phyloP scores from a whole-genome alignment of 2,888 invertebrate species.

The Eupithecia subfuscata region DNA sequence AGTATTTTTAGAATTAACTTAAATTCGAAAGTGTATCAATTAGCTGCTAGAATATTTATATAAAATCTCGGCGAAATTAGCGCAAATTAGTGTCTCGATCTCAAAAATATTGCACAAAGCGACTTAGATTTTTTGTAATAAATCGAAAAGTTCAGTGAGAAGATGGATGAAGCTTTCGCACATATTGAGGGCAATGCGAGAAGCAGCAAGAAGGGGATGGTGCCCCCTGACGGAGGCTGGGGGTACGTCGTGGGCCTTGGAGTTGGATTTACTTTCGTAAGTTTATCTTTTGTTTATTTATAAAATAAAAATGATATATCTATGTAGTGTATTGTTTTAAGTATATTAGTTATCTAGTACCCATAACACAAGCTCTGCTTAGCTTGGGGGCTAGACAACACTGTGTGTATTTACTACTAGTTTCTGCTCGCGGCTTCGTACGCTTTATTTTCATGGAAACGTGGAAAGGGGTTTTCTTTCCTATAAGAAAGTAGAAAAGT shows the following conservation, averaged over 20 bases:
- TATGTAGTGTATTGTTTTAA: too few species aligned
- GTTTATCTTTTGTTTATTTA: conserved; percentile 57
- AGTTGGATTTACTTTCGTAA: conserved; percentile 89
- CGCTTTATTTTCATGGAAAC: too few species aligned
- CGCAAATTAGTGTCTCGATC: not conserved
- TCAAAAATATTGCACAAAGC: conserved; percentile 19
- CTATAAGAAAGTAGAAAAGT: too few species aligned
- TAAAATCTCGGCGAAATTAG: not conserved
- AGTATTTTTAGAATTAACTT: not conserved
- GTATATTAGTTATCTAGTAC: too few species aligned
- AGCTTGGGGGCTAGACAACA: too few species aligned
- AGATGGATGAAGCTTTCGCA: conserved; percentile 79
- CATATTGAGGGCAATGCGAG: conserved; percentile 61
- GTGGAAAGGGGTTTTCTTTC: too few species aligned
- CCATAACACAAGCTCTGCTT: too few species aligned
- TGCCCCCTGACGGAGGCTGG: conserved; percentile 91
- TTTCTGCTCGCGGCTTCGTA: too few species aligned
- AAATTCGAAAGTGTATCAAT: not conserved
- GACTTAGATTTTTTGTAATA: conserved; percentile 7
- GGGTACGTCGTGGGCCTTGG: conserved; percentile 90
- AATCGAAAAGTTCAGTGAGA: conserved; percentile 14
- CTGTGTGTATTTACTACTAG: not conserved
- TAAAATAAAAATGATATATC: too few species aligned
- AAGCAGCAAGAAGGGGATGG: conserved; percentile 53
- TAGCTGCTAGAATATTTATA: not conserved